These are phyloP conservation scores for Tetheella fluctuosa DNA, from an alignment of 2,888 invertebrate species.

Conservation along the genomic window DNA sequence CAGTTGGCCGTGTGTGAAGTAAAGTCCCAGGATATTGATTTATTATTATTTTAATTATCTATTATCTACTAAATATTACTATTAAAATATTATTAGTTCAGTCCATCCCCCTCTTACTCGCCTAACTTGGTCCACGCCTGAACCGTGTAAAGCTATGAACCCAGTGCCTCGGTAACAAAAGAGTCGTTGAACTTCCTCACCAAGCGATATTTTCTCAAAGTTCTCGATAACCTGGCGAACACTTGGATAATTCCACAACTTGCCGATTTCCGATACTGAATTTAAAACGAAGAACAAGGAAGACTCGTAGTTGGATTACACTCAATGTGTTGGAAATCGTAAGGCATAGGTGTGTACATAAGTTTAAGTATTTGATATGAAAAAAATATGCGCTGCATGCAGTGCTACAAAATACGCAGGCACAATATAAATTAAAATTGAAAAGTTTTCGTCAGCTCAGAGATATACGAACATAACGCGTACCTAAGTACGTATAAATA, in stretches of 20 bases:
- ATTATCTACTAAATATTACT: no score
- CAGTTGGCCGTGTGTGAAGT: no score
- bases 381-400: neutral
- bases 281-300: slow-evolving; percentile 4
- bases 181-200: slow-evolving; percentile 53
- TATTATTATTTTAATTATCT: no score
- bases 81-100: no score
- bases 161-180: slow-evolving; percentile 52
- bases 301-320: slow-evolving; percentile 1
- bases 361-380: no score
- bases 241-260: slow-evolving; percentile 43
- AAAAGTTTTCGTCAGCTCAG: neutral
- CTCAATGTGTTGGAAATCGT: neutral
- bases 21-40: no score
- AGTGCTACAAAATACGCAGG: no score
- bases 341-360: no score
- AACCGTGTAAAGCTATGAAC: slow-evolving; percentile 34
- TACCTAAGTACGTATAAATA: neutral
- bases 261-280: slow-evolving; percentile 27
- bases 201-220: slow-evolving; percentile 62
- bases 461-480: neutral
- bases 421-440: no score
- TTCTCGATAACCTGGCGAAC: slow-evolving; percentile 60
- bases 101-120: slow-evolving; percentile 5
- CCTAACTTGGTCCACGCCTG: slow-evolving; percentile 26